These are phyloP conservation scores for Edolisoma coerulescens DNA, from an alignment of 2,113 vertebrate genomes.

Conservation along the genomic window DNA sequence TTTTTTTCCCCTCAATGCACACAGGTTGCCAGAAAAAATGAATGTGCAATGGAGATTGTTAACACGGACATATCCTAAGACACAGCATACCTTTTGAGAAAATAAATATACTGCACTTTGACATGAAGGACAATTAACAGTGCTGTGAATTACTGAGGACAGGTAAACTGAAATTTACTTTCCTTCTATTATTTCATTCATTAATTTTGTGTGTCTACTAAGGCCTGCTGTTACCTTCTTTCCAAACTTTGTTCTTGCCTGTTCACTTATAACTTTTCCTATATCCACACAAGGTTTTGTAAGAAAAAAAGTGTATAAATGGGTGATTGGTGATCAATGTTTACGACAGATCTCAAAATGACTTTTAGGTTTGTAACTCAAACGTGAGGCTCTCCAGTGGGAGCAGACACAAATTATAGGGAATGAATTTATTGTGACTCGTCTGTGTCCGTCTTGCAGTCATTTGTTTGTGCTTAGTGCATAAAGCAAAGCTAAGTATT, in stretches of 20 bases:
- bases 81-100: neutral
- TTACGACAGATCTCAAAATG: neutral
- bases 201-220: neutral
- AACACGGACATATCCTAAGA: conserved; percentile 34
- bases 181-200: neutral
- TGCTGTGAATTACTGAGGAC: neutral
- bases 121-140: neutral
- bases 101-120: neutral
- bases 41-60: neutral
- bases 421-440: neutral
- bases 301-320: neutral
- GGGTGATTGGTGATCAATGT: neutral
- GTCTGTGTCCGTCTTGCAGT: conserved; percentile 3
- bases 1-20: neutral
- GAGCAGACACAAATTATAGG: conserved; percentile 2
- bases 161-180: conserved; percentile 52
- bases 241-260: neutral
- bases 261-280: neutral
- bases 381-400: neutral
- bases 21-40: neutral
- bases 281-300: neutral
- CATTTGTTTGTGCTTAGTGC: neutral
- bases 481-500: neutral
- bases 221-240: neutral
- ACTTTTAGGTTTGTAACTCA: conserved; percentile 3